Conservation (phyloP, 53 echinoderm and acorn worm genomes). For the Hippasteria phrygiana region DNA sequence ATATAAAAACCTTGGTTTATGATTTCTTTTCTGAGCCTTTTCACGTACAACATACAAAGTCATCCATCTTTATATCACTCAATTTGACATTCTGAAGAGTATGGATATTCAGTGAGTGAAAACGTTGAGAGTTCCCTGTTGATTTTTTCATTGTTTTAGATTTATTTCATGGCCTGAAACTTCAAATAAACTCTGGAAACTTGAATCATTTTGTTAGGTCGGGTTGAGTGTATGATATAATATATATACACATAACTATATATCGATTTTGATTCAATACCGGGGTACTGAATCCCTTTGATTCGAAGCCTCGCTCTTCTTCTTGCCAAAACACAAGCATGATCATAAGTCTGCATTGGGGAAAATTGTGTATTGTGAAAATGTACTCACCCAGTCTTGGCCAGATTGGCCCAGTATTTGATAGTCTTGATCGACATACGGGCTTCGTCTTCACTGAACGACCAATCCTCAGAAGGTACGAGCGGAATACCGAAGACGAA, state of each 20-base stretch:
- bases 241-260: too few relatives aligned
- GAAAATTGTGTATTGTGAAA: background rate
- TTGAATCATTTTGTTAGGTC: too few relatives aligned
- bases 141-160: background rate
- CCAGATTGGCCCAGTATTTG: constrained; percentile 29
- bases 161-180: background rate
- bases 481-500: constrained; percentile 50
- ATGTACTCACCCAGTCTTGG: background rate
- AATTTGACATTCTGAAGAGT: background rate
- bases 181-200: too few relatives aligned
- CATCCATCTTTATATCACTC: background rate
- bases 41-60: background rate
- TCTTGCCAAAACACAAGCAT: background rate
- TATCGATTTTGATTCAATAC: too few relatives aligned
- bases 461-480: background rate
- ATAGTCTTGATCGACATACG: constrained; percentile 31
- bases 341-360: background rate
- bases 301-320: background rate
- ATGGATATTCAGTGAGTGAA: too few relatives aligned
- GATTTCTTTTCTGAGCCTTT: background rate
- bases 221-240: too few relatives aligned
- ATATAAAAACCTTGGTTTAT: background rate
- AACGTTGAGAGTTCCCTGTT: background rate
- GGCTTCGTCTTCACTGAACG: constrained; percentile 12
- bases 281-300: too few relatives aligned